phyloP scores from a whole-genome alignment of 2,888 invertebrate genomes.

The Idaea dimidiata region DNA sequence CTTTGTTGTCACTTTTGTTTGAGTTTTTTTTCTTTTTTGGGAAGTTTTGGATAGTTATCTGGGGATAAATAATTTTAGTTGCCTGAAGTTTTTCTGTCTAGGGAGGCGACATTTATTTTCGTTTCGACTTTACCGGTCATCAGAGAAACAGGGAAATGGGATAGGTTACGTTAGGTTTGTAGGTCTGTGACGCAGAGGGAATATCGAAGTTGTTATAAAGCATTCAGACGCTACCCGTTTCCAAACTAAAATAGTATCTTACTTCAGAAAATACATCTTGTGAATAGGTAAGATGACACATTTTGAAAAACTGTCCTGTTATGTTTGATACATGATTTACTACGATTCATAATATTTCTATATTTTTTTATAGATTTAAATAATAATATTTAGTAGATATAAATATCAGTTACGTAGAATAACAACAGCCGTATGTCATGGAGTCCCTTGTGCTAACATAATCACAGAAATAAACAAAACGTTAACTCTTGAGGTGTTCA shows the following conservation, averaged over 20 bases:
- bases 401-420: too few species aligned
- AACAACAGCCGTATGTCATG: too few species aligned
- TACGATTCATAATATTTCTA: too few species aligned
- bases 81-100: not conserved
- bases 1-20: conserved; percentile 17
- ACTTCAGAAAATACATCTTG: too few species aligned
- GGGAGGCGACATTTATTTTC: not conserved
- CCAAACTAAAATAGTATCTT: not conserved
- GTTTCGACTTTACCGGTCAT: not conserved
- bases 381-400: too few species aligned
- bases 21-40: conserved; percentile 20
- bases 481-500: too few species aligned
- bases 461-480: too few species aligned
- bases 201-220: not conserved
- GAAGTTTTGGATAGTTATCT: conserved; percentile 17
- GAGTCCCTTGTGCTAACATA: too few species aligned
- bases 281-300: too few species aligned
- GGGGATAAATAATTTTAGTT: conserved; percentile 1
- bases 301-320: too few species aligned
- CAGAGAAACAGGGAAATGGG: not conserved
- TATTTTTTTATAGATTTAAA: too few species aligned
- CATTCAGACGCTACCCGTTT: not conserved
- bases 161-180: not conserved
- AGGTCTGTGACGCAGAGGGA: not conserved
- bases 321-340: too few species aligned